A percentile compares a stretch with the other conserved stretches of the same genome.
phyloP scores from a whole-genome alignment of 2,888 invertebrate species.

The Aricia artaxerxes region DNA sequence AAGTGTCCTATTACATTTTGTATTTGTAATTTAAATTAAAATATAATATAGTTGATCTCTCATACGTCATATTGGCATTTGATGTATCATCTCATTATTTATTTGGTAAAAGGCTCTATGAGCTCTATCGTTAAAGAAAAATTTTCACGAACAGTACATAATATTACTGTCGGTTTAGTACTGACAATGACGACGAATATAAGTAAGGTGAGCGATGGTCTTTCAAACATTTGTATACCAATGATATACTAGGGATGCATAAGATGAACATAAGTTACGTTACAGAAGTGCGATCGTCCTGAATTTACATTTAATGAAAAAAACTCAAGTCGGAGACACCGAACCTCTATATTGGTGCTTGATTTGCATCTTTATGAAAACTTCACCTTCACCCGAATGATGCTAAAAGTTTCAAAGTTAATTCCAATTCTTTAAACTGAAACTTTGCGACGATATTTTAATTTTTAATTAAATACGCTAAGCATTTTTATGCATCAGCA shows the following conservation, averaged over 20 bases:
- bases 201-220: neutral
- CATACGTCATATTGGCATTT: no score
- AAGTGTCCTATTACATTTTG: neutral
- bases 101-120: no score
- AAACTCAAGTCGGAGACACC: constrained; percentile 41
- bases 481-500: neutral
- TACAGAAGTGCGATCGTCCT: constrained; percentile 43
- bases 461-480: neutral
- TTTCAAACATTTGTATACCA: neutral
- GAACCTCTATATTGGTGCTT: constrained; percentile 31
- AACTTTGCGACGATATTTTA: neutral
- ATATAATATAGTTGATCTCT: no score
- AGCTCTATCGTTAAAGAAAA: no score
- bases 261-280: constrained; percentile 6
- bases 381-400: constrained; percentile 44
- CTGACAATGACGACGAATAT: neutral
- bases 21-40: no score
- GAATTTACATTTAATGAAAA: constrained; percentile 61
- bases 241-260: neutral
- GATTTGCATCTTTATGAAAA: constrained; percentile 65
- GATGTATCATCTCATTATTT: no score
- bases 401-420: constrained; percentile 47
- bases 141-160: no score
- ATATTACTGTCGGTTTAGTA: neutral
- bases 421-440: constrained; percentile 24